Base-by-base conservation (phyloP, 2,888 invertebrate genomes). In the Xestia rhomboidea region DNA sequence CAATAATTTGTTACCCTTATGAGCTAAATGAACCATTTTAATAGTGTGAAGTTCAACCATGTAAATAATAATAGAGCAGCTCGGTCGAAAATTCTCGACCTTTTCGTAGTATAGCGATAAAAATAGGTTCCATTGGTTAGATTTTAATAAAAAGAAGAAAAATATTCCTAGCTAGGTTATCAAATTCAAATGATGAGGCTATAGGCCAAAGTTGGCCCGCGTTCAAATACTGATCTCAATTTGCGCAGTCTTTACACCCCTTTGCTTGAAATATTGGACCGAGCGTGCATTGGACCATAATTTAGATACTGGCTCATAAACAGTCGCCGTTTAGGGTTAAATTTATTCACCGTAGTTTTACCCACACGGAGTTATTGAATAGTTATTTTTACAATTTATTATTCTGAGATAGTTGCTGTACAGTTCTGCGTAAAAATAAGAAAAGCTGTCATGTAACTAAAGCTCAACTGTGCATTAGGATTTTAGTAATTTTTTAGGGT, bases 251-350 rank as follows among this genome's bases (percentile, higher is more conserved):
- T 94, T 92, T 92, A 92, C 90, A 89, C 89, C 88, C 88, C 71
- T 77, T 82, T 82, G 76, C 83, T 85, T 92, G 89, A 94, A 92
- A 94, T 93, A 93, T 93, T 91, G 90, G 88, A 85, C 76, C 79
- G 86, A 80, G 90, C 92, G 93, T 92, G 93, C 86, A 71, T 73
- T 67, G 89, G 60, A 89, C 81, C 84, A 83, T 85, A 89, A 90
- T 90, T 90, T 87, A 69, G 54, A 68, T 84, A 86, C 82, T 84
- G 76, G 74, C 74, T 77, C 78, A 77, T 79, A 79, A 73, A 85
- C 69, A 75, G 71, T 74, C 57, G 21, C 46, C 34, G 38, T 77
- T 72, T 77, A 73, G 62, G 70, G 72, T 64, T 60, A 76, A 76
- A 77, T 84, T 85, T 85, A 76, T 73, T 63, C 18, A 5, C 57